phyloP scores from a whole-genome alignment of 2,888 invertebrate genomes.

The Strigamia crassipes region DNA sequence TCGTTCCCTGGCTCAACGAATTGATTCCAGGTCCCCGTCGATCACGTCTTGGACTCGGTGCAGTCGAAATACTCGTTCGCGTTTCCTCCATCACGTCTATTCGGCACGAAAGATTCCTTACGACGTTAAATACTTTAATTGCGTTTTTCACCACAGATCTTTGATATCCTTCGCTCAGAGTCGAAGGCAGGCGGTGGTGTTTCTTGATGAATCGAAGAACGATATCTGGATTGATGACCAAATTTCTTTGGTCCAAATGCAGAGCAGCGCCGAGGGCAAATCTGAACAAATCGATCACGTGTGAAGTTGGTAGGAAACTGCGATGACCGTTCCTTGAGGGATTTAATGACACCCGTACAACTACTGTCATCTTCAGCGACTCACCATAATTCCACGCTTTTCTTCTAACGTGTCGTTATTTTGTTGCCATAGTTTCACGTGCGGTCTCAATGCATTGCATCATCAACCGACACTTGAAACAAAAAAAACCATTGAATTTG shows the following conservation, averaged over 20 bases:
- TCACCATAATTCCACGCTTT: neutral
- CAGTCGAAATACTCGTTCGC: neutral
- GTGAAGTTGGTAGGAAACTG: conserved; percentile 27
- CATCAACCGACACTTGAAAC: no score
- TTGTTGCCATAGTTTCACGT: neutral
- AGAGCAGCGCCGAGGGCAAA: neutral
- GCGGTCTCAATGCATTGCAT: neutral
- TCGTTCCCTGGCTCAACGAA: neutral
- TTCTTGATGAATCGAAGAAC: neutral
- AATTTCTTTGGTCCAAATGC: neutral
- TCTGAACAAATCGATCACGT: neutral
- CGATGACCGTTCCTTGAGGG: conserved; percentile 4
- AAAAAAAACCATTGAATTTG: no score
- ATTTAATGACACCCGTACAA: conserved; percentile 11
- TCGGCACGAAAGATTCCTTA: neutral
- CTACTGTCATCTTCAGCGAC: conserved; percentile 30
- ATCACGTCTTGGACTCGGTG: neutral
- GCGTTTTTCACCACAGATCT: neutral
- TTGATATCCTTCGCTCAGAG: neutral
- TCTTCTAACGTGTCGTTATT: neutral
- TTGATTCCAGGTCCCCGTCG: neutral
- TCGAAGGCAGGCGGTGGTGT: neutral
- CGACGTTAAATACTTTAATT: neutral
- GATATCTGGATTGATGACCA: neutral
- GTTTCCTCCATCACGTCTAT: neutral